Evolutionary conservation across 2,888 invertebrate species (phyloP), one percentile per base, ranked within the genome.

Genomic region (Cistogaster globosa): DNA sequence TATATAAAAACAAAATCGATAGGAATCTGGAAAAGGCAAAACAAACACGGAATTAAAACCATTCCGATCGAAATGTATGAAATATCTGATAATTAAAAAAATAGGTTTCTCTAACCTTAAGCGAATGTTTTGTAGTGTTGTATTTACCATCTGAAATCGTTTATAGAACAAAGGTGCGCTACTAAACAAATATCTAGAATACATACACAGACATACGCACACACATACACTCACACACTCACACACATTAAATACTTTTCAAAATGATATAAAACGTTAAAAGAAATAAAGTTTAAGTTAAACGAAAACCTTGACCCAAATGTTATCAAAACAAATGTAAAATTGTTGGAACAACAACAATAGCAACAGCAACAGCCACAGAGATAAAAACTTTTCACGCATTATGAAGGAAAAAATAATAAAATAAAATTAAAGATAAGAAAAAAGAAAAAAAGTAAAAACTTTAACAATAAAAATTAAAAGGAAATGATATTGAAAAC

Each of bases 301-400:
- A 67, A 26, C 55, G 51, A 57, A 48, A 78, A 58, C 85, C 85
- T 85, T 85, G 85, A 85, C 85, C 85, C 69, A 82, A 75, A 85
- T 82, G 74, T 71, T 82, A 77, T 71, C 68, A 76, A 69, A 82
- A 82, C 69, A 82, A 82, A 63, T 82, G 38, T 53, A 51, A 74
- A 78, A 58, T 38, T 74, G 72, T 63, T 60, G 42, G 20, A 67
- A 72, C 65, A 72, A 58, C 71, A 78, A 78, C 69, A 11, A 77
- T 58, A 48, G 32, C n/a, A 32, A 32, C 36, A 65, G 45, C 36
- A 77, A 57, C 16, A 65, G 45, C 36, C 72, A 57, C 16, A 69
- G 45, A 67, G 63, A 65, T 51, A 71, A 80, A 71, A 76, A 67
- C 9, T 58, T 51, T 45, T 26, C 36, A 18, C 18, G 57, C 32